Base-by-base conservation (phyloP, 2,113 vertebrate species). In the Peromyscus polionotus region DNA sequence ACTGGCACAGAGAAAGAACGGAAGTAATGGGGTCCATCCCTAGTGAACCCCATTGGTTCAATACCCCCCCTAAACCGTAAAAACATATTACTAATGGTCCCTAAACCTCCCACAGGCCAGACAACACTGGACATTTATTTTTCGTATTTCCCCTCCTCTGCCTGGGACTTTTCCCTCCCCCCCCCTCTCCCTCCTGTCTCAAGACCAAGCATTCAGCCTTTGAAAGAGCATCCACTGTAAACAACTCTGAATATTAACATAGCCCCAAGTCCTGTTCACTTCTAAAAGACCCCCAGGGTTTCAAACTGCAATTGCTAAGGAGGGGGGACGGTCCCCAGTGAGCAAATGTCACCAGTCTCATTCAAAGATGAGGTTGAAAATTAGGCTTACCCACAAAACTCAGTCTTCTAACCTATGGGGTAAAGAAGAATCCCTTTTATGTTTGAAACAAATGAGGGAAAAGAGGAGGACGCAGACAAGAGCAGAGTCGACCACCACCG, bases 201-300 rank as follows among this genome's bases (percentile, higher is more conserved):
- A 97, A 98, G 92, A 97, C 97, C 98, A 98, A 97, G 98, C 96
- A 97, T 98, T 98, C 97, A 97, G 96, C 98, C 97, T 98, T 98
- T 98, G 98, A 98, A 98, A 97, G 93, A 85, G 95, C 98, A 96
- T 89, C 97, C 97, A 97, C 96, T 98, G 98, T 98, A 98, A 98
- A 95, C 6, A 91, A 97, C 96, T 96, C 97, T 97, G 98, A 98
- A 98, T 98, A 98, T 98, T 98, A 98, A 98, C 98, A 98, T 51
- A 98, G 95, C 76, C 97, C 96, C 97, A 97, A 98, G 98, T 97
- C 59, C 96, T 94, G 33, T 91, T 90, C 76, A 59, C 95, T 98
- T 98, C 98, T 98, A 97, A 98, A 98, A 93, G 94, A 97, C 98
- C 97, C 96, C 96, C 94, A 97, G 96, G 97, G 94, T 98, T 98